phyloP scores from a whole-genome alignment of 2,888 invertebrate genomes.

The Epinotia nisella region DNA sequence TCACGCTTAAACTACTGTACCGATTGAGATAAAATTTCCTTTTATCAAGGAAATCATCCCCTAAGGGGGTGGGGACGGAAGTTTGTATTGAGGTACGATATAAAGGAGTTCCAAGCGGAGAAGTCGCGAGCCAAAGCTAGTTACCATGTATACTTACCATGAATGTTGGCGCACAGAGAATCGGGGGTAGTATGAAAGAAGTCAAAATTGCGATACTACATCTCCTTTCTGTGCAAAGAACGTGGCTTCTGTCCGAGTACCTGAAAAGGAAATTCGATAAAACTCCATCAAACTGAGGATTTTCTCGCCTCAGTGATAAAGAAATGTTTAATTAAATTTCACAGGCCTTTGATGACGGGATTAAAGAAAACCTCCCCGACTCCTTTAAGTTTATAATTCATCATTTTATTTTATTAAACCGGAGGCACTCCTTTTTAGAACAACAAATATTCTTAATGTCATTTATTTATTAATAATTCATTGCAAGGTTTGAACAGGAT shows the following conservation, averaged over 20 bases:
- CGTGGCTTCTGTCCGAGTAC: conserved; percentile 90
- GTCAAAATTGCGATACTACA: conserved; percentile 91
- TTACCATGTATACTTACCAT: conserved; percentile 79
- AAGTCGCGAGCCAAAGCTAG: too few species aligned
- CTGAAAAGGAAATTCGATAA: conserved; percentile 71
- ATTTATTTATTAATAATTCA: too few species aligned
- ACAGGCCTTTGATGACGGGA: conserved; percentile 25
- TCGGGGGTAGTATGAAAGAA: conserved; percentile 90
- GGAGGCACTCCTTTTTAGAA: neutral
- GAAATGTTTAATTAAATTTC: conserved; percentile 29
- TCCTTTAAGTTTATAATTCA: conserved; percentile 3
- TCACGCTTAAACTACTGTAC: too few species aligned
- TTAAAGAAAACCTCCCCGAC: conserved; percentile 4
- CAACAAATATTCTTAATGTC: too few species aligned
- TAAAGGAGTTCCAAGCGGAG: too few species aligned
- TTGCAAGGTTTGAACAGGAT: too few species aligned
- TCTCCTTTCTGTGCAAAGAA: conserved; percentile 90
- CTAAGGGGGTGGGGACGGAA: too few species aligned
- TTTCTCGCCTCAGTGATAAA: conserved; percentile 1
- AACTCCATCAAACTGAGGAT: conserved; percentile 4
- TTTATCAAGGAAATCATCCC: too few species aligned
- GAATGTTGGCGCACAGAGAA: conserved; percentile 94
- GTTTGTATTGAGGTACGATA: too few species aligned
- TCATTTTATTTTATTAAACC: conserved; percentile 4
- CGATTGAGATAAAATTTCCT: too few species aligned